Evolutionary conservation across 2,888 invertebrate genomes (phyloP).

Genomic region (Sisyra nigra): DNA sequence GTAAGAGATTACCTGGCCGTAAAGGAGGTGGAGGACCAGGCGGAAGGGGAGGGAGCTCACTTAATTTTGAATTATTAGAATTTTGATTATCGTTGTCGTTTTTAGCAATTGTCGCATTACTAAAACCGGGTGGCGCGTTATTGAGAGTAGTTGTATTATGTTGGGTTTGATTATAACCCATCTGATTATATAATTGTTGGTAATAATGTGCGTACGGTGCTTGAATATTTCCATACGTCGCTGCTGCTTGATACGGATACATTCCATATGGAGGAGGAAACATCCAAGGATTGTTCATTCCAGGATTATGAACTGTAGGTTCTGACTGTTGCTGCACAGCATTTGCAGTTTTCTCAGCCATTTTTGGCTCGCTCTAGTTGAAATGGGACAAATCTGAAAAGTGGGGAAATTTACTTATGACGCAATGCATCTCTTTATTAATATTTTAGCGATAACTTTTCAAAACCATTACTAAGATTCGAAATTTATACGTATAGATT

Average conservation of each 20-base stretch:
- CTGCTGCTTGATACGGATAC: conserved; percentile 5
- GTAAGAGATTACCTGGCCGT: conserved; percentile 19
- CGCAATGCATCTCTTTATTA: conserved; percentile 5
- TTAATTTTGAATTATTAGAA: conserved; percentile 18
- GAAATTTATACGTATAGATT: neutral
- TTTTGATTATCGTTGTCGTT: conserved; percentile 19
- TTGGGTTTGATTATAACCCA: conserved; percentile 19
- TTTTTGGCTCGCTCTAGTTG: neutral
- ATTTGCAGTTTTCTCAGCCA: conserved; percentile 5
- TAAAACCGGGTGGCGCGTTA: conserved; percentile 32
- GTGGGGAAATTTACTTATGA: conserved; percentile 1
- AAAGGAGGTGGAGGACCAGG: conserved; percentile 36
- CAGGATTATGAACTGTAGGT: neutral
- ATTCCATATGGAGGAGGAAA: conserved; percentile 3
- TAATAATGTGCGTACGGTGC: conserved; percentile 30
- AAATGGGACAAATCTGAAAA: conserved; percentile 1
- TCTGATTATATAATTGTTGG: conserved; percentile 32
- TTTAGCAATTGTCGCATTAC: conserved; percentile 23
- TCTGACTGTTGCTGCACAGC: conserved; percentile 5
- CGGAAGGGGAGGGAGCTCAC: conserved; percentile 37
- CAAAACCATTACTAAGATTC: neutral
- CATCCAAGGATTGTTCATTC: conserved; percentile 5
- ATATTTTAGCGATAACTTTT: neutral
- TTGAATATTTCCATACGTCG: conserved; percentile 1
- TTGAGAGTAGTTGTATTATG: conserved; percentile 17